These are phyloP conservation scores for Ariolimax columbianus DNA, from an alignment of 2,888 invertebrate species.

Conservation along the genomic window DNA sequence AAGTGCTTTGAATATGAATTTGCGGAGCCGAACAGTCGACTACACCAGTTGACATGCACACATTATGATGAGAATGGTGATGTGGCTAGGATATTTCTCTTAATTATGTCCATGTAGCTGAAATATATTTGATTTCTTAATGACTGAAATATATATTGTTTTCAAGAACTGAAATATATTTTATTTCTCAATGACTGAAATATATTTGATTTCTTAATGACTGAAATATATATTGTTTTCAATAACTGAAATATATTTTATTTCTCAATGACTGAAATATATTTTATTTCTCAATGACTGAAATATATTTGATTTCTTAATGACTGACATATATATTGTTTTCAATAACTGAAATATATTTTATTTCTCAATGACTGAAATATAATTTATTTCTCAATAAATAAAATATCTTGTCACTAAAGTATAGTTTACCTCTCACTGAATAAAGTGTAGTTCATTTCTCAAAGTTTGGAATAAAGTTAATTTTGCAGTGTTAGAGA, in stretches of 20 bases:
- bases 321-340: background rate
- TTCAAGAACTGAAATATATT: background rate
- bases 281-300: background rate
- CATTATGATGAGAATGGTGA: too few relatives aligned
- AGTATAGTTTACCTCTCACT: background rate
- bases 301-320: background rate
- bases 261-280: background rate
- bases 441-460: background rate
- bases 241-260: background rate
- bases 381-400: background rate
- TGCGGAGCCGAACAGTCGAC: too few relatives aligned
- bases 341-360: background rate
- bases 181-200: background rate
- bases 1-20: too few relatives aligned
- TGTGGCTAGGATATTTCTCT: too few relatives aligned
- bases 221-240: background rate
- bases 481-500: background rate
- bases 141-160: background rate
- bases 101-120: too few relatives aligned
- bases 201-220: background rate
- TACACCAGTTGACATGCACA: too few relatives aligned
- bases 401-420: background rate
- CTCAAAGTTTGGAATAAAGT: background rate
- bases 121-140: background rate
- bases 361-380: background rate